Evolutionary conservation across 2,113 vertebrate genomes (phyloP).

Genomic region (Epinephelus moara): DNA sequence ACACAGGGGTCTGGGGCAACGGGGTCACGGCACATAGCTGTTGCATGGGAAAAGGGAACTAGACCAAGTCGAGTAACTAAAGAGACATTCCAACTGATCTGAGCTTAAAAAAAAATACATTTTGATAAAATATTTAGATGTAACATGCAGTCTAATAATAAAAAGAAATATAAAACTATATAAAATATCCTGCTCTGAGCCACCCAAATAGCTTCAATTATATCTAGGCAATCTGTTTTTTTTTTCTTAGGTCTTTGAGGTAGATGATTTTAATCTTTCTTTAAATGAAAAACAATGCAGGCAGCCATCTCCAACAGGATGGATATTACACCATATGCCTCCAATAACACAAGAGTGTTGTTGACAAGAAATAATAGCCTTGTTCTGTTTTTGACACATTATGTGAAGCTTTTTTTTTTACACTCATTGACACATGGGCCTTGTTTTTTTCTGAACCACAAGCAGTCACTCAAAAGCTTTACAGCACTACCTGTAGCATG

Average conservation of each 20-base stretch:
- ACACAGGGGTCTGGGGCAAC: constrained; percentile 20
- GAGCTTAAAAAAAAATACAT: not conserved
- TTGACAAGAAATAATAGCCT: too few relatives aligned
- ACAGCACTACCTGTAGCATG: not conserved
- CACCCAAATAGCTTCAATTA: not conserved
- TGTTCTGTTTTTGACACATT: not conserved
- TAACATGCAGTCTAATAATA: not conserved
- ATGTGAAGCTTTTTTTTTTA: not conserved
- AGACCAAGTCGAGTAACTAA: not conserved
- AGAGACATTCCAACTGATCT: not conserved
- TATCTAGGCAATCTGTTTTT: not conserved
- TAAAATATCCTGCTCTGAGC: not conserved
- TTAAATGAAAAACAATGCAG: too few relatives aligned
- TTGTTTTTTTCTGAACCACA: not conserved
- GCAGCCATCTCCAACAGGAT: too few relatives aligned
- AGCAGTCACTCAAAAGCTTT: not conserved
- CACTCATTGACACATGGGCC: not conserved
- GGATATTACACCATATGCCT: too few relatives aligned
- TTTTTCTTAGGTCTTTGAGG: too few relatives aligned
- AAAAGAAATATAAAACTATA: not conserved
- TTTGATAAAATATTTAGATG: not conserved
- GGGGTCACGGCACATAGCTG: constrained; percentile 21
- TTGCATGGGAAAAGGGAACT: constrained; percentile 34
- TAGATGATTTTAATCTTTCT: too few relatives aligned
- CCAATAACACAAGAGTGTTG: too few relatives aligned